Evolutionary conservation across 2,113 vertebrate species (phyloP), one percentile per base, ranked within the genome.

Genomic region (Picathartes gymnocephalus): DNA sequence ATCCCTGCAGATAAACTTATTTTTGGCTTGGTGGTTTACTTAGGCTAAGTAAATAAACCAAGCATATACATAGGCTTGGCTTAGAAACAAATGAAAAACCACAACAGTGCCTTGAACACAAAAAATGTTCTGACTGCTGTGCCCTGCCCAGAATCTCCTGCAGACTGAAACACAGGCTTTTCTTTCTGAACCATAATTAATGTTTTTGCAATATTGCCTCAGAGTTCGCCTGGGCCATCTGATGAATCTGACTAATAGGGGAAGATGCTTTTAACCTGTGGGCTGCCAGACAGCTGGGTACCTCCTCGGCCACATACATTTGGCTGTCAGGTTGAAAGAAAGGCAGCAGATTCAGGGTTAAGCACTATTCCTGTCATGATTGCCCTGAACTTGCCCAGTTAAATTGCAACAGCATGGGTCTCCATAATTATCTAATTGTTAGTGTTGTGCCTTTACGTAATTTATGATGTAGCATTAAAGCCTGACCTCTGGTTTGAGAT

Each of bases 381-480:
- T 97, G 98, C 97, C 97, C 97, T 97, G 97, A 97, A 98, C 96
- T 97, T 97, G 97, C 96, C 97, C 97, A 97, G 97, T 97, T 97
- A 98, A 98, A 98, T 97, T 97, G 97, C 97, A 98, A 93, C 97
- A 98, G 97, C 97, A 96, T 96, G 97, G 97, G 97, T 96, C 96
- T 97, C 97, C 97, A 93, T 98, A 98, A 98, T 98, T 98, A 98
- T 96, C 97, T 98, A 98, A 98, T 98, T 98, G 97, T 98, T 97
- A 97, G 97, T 98, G 97, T 97, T 98, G 97, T 97, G 97, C 96
- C 97, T 97, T 97, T 97, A 96, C 83, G 97, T 98, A 97, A 98
- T 98, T 98, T 98, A 98, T 97, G 97, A 97, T 97, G 97, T 94
- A 98, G 97, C 98, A 97, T 97, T 98, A 96, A 97, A 97, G 97